Conservation (phyloP, 2,113 vertebrate species). For the Meles meles region DNA sequence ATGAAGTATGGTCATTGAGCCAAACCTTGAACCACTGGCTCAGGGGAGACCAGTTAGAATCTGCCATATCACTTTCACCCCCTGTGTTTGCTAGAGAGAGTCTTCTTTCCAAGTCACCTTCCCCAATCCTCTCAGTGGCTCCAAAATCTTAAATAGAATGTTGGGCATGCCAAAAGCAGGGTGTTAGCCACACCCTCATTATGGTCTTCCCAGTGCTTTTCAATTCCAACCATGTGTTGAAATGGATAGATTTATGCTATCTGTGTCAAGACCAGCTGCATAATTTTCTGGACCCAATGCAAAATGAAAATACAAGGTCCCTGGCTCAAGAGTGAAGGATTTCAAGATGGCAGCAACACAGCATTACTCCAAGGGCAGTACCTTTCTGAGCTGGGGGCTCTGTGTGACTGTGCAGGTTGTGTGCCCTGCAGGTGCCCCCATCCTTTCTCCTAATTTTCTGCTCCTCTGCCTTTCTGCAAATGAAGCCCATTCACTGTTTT, state of each 20-base stretch:
- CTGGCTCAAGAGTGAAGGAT: background rate
- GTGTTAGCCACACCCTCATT: background rate
- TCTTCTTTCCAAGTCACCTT: background rate
- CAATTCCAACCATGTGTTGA: background rate
- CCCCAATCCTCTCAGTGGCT: background rate
- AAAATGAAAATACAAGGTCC: background rate
- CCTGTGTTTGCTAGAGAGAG: background rate
- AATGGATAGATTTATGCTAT: background rate
- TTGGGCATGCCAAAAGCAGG: background rate
- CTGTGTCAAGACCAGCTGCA: background rate
- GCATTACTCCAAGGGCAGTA: fast-evolving
- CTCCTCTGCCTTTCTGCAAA: background rate
- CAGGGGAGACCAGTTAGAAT: background rate
- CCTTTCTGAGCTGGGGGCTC: background rate
- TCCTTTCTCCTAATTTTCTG: background rate
- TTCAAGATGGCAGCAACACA: background rate
- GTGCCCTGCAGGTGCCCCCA: background rate
- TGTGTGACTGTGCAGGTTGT: background rate
- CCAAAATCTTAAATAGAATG: background rate
- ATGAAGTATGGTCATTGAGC: background rate
- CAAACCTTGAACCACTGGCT: background rate
- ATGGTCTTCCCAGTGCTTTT: background rate
- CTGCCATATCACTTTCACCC: background rate
- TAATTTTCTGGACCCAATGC: background rate
- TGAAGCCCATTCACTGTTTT: background rate